Base-by-base conservation (phyloP, 2,797 vertebrate species). In the Ctenopoma kingsleyae region DNA sequence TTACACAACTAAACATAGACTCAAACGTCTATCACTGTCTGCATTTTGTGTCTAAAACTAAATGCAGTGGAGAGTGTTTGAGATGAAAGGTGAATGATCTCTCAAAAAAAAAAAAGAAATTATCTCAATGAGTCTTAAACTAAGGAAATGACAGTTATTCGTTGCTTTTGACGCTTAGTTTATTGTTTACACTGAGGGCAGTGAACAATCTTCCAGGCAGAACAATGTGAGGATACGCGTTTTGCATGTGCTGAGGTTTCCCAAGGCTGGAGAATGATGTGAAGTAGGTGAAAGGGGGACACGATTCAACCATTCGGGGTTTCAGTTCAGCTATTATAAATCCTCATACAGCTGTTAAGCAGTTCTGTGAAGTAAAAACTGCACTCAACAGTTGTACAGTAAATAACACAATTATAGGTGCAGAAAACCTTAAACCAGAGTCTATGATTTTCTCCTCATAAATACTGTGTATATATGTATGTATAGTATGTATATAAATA, bases 161-260 rank as follows among this genome's bases (percentile, higher is more conserved):
- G 8, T 53, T 76, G 78, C 76, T 80, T 89, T 76, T 78, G 48
- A 67, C 43, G 67, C 38, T 66, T 12, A 54, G 77, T 89, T 89
- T 87, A 81, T 82, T 90, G 90, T 90, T 91, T 81, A 82, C 58
- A 2, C 57, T 69, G 72, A 81, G 76, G 74, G 76, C 77, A 1
- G 48, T 51, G 52, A 69, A 81, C 82, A 80, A 55, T 62, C 68
- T 27, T 71, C 55, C 66, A 20, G 4, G 44, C n/a, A 53, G 87
- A 90, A 93, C 92, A 93, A 92, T 91, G 90, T 61, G 79, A 92
- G 91, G 91, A 92, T 93, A 87, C 85, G 72, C 40, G 30, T 74
- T 82, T 74, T 58, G 66, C 72, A 80, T 83, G 80, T 68, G 60
- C 41, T 8, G 64, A 65, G 78, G 61, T 76, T 91, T 90, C 82